Conservation (phyloP, 2,113 vertebrate species). For the Corythoichthys intestinalis region DNA sequence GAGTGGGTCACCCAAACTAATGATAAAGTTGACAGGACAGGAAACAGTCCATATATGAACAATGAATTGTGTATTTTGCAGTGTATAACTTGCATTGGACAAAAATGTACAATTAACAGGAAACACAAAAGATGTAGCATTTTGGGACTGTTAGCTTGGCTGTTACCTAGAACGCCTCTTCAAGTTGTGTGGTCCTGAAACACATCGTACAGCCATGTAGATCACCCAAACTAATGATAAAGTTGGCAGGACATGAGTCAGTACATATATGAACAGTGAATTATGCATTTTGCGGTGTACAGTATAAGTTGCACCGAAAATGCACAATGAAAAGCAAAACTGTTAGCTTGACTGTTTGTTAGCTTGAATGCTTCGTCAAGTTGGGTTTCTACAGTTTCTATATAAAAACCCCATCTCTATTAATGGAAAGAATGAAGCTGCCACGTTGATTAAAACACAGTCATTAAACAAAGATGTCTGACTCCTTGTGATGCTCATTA, state of each 20-base stretch:
- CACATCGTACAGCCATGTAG: background rate
- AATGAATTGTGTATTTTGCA: no score
- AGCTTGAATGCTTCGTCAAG: no score
- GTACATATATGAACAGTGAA: background rate
- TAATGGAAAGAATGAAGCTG: background rate
- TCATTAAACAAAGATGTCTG: slow-evolving; percentile 5
- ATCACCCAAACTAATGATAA: slow-evolving; percentile 28
- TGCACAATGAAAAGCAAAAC: no score
- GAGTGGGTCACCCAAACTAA: slow-evolving; percentile 15
- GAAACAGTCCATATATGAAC: background rate
- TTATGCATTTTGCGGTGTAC: no score
- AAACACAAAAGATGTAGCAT: no score
- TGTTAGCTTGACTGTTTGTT: no score
- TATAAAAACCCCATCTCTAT: background rate
- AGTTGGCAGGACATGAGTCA: slow-evolving; percentile 3
- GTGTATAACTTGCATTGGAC: background rate
- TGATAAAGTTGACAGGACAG: slow-evolving; percentile 21
- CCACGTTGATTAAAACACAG: background rate
- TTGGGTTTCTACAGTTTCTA: no score
- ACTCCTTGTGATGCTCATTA: slow-evolving; percentile 5
- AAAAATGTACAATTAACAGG: background rate
- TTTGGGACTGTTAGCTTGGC: no score
- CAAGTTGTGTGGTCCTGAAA: no score
- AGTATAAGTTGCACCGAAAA: no score
- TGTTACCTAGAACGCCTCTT: no score